phyloP scores from a whole-genome alignment of 2,888 invertebrate genomes.

The Phasia obesa region DNA sequence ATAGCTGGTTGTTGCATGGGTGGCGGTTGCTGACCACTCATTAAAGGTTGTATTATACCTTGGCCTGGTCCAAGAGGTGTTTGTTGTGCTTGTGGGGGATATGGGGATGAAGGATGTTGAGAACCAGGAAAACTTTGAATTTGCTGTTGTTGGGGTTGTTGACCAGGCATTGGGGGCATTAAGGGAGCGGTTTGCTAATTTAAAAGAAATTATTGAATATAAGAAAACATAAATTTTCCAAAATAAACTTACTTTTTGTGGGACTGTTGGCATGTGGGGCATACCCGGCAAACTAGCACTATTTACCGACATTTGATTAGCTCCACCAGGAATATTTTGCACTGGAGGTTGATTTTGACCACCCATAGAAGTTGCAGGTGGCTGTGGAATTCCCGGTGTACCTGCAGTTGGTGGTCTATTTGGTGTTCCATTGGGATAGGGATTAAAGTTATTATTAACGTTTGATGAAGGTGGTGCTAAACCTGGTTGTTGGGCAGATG shows the following conservation, averaged over 20 bases:
- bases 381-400: constrained; percentile 55
- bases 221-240: not conserved
- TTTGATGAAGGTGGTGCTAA: constrained; percentile 65
- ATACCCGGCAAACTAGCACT: constrained; percentile 78
- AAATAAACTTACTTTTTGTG: constrained; percentile 26
- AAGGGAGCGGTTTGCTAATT: constrained; percentile 57
- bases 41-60: constrained; percentile 39
- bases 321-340: constrained; percentile 75
- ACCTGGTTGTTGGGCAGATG: constrained; percentile 62
- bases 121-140: constrained; percentile 51
- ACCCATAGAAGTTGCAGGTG: constrained; percentile 8
- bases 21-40: constrained; percentile 61
- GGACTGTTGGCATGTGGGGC: constrained; percentile 81
- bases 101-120: constrained; percentile 51
- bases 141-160: constrained; percentile 53
- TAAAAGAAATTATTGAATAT: not conserved
- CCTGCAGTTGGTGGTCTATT: constrained; percentile 64
- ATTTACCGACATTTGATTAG: constrained; percentile 79
- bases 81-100: constrained; percentile 57
- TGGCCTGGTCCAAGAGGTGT: constrained; percentile 62
- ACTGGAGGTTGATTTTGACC: constrained; percentile 62
- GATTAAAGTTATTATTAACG: constrained; percentile 67
- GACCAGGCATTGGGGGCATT: constrained; percentile 72
- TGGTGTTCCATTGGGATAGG: constrained; percentile 75
- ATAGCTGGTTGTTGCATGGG: constrained; percentile 71